Percentiles rank a stretch among this genome's conserved stretches.
These are phyloP conservation scores for Epizoanthus fatuus DNA, from an alignment of 92 coral and sea anemone genomes.

Conservation along the genomic window DNA sequence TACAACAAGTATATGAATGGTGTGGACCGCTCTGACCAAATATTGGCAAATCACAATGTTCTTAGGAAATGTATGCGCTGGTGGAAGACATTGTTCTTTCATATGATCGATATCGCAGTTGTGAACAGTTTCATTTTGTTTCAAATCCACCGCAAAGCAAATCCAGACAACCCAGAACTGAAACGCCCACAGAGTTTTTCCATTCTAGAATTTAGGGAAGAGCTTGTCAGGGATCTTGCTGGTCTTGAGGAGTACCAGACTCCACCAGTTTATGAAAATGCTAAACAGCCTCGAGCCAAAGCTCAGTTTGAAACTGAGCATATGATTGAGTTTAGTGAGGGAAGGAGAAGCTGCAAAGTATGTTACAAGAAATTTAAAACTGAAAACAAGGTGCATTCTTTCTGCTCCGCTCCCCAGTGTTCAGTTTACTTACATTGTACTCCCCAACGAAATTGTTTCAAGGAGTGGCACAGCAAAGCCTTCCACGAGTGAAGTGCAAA, in stretches of 20 bases:
- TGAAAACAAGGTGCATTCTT: slow-evolving; percentile 29
- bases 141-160: slow-evolving; percentile 30
- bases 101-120: slow-evolving; percentile 31
- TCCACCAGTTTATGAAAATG: slow-evolving; percentile 21
- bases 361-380: slow-evolving; percentile 21
- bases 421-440: slow-evolving; percentile 22
- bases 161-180: slow-evolving; percentile 27
- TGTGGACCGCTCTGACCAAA: slow-evolving; percentile 34
- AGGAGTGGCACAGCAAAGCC: slow-evolving; percentile 36
- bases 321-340: slow-evolving; percentile 35
- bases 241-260: slow-evolving; percentile 38
- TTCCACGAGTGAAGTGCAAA: slow-evolving; percentile 10
- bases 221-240: slow-evolving; percentile 33
- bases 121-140: slow-evolving; percentile 26
- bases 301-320: slow-evolving; percentile 26
- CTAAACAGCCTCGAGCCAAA: slow-evolving; percentile 20
- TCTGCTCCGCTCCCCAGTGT: slow-evolving; percentile 32
- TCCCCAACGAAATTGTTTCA: slow-evolving; percentile 7
- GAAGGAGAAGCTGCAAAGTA: slow-evolving; percentile 25
- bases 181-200: slow-evolving; percentile 24
- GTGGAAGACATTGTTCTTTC: slow-evolving; percentile 54
- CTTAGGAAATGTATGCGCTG: slow-evolving; percentile 43
- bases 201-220: slow-evolving; percentile 28
- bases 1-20: slow-evolving; percentile 73
- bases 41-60: slow-evolving; percentile 22